These are phyloP conservation scores for Eutolmus rufibarbis DNA, from an alignment of 2,888 invertebrate species.

Conservation along the genomic window DNA sequence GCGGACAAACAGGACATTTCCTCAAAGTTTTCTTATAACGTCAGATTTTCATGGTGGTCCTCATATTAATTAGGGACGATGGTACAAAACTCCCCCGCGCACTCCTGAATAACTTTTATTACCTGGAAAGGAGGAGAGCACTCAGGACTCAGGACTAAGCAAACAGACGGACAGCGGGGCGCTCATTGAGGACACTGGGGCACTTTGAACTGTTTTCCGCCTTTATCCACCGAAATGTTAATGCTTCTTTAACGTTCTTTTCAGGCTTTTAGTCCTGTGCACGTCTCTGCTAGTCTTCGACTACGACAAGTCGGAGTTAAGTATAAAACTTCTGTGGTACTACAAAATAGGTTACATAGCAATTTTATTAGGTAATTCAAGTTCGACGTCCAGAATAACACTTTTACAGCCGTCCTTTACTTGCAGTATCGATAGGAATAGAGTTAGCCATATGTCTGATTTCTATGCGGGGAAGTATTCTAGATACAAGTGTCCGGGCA, in stretches of 20 bases:
- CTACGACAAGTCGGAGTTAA: slow-evolving; percentile 59
- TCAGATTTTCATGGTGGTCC: neutral
- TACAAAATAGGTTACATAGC: slow-evolving; percentile 62
- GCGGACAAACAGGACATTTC: neutral
- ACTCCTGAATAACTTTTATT: neutral
- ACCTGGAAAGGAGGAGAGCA: neutral
- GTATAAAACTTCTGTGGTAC: slow-evolving; percentile 61
- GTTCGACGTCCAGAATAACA: neutral
- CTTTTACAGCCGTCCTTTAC: neutral
- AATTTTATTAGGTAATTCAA: slow-evolving; percentile 58
- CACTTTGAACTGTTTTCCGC: neutral
- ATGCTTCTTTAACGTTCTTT: slow-evolving; percentile 47
- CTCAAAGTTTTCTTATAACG: neutral
- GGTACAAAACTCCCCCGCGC: neutral
- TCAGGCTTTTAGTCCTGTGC: slow-evolving; percentile 60
- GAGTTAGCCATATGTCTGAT: slow-evolving; percentile 77
- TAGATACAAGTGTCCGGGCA: slow-evolving; percentile 75
- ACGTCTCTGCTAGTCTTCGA: slow-evolving; percentile 58
- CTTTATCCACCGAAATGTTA: neutral
- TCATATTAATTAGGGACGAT: neutral
- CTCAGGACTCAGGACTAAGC: neutral
- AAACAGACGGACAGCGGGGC: neutral
- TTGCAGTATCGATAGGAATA: slow-evolving; percentile 67
- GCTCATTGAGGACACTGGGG: neutral
- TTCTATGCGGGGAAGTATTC: slow-evolving; percentile 80